Conservation (phyloP, 2,113 vertebrate species). For the Dipodomys spectabilis region DNA sequence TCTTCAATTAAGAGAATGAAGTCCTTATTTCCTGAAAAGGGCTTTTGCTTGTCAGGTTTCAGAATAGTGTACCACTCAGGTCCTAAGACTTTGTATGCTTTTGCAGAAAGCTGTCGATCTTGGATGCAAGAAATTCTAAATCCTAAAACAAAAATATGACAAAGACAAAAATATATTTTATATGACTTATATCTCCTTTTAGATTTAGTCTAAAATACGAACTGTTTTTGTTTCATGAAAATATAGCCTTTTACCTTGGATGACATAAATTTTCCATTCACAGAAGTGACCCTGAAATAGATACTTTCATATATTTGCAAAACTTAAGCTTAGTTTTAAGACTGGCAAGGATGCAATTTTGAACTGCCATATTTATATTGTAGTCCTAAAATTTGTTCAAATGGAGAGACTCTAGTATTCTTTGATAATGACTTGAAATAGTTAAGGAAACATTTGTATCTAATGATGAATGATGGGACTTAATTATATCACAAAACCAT, state of each 20-base stretch:
- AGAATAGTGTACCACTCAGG: not conserved
- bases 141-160: constrained; percentile 9
- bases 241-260: not conserved
- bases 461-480: not conserved
- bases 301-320: not conserved
- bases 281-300: not conserved
- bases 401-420: not conserved
- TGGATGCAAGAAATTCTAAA: constrained; percentile 43
- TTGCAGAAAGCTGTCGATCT: constrained; percentile 64
- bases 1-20: not conserved
- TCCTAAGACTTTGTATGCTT: constrained; percentile 51
- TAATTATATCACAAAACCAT: not conserved
- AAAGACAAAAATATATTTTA: constrained; percentile 23
- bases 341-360: constrained; percentile 1
- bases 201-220: not conserved
- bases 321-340: not conserved
- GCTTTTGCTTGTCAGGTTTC: not conserved
- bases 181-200: constrained; percentile 30
- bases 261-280: not conserved
- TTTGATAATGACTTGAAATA: not conserved
- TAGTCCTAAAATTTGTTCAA: constrained; percentile 30
- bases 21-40: not conserved
- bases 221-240: not conserved
- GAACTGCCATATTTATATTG: not conserved
- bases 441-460: not conserved